Evolutionary conservation across 2,888 invertebrate species (phyloP).

Genomic region (Trisateles emortualis): DNA sequence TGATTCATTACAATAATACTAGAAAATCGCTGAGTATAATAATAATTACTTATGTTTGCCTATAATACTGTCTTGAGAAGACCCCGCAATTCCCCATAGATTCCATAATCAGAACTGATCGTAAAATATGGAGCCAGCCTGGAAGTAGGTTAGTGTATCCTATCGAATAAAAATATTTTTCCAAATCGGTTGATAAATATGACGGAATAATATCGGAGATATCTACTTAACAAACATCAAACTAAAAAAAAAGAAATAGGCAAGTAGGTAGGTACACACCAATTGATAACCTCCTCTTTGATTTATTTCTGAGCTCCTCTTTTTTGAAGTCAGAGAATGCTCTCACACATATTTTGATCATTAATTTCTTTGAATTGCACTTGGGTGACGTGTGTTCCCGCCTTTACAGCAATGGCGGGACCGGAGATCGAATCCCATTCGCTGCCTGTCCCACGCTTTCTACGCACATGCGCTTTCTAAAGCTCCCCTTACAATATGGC

Average conservation of each 20-base stretch:
- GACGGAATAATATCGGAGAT: not conserved
- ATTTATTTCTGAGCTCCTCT: too few relatives aligned
- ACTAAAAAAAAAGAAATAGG: too few relatives aligned
- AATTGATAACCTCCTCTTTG: not conserved
- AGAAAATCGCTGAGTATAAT: too few relatives aligned
- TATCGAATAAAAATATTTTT: too few relatives aligned
- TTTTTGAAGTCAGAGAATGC: slow-evolving; percentile 11
- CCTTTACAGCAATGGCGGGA: slow-evolving; percentile 74
- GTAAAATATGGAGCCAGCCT: too few relatives aligned
- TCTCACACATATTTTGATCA: slow-evolving; percentile 34
- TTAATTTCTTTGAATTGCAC: slow-evolving; percentile 53
- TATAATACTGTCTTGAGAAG: too few relatives aligned
- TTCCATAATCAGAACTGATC: too few relatives aligned
- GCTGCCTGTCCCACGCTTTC: slow-evolving; percentile 63
- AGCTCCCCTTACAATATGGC: slow-evolving; percentile 63
- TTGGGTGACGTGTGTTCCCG: slow-evolving; percentile 58
- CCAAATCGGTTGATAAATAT: too few relatives aligned
- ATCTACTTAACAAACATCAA: slow-evolving; percentile 1
- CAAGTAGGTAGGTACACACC: slow-evolving; percentile 3
- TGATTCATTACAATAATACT: too few relatives aligned
- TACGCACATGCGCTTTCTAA: slow-evolving; percentile 67
- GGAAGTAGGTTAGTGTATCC: too few relatives aligned
- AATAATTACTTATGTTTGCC: too few relatives aligned
- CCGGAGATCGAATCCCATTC: slow-evolving; percentile 62
- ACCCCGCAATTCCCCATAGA: too few relatives aligned